Base-by-base conservation (phyloP, 2,113 vertebrate genomes). In the Sander vitreus region DNA sequence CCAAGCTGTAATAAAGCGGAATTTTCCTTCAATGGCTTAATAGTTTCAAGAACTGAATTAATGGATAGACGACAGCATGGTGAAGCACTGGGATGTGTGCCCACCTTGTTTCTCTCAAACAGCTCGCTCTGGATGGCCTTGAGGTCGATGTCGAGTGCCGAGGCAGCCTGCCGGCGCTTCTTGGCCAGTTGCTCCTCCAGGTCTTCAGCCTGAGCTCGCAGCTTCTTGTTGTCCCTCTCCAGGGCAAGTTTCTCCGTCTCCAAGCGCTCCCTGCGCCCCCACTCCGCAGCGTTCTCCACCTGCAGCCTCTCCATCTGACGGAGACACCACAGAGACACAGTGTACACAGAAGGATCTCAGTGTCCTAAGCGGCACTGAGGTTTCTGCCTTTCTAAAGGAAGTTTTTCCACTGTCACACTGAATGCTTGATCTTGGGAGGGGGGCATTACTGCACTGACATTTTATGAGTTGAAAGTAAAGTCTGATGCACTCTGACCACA, bases 211-310 rank as follows among this genome's bases (percentile, higher is more conserved):
- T 99, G 98, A 0, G 96, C 95, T 33, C 96, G 93, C 89, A 99
- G 96, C 89, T 99, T 99, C 95, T 99, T 99, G 92, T 99, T 99
- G 92, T 99, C 98, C 33, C 98, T 84, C 91, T 99, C 98, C 73
- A 99, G 95, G 60, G 96, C 97, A 83, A 99, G 96, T 85, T 99
- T 99, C 89, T 99, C 98, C 0, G 98, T 99, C 94, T 99, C 98
- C 85, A 99, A 91, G 3, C 98, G 95, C 94, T 99, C 98, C 5
- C 98, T 91, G 50, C 97, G 96, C 43, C 98, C 98, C 98, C 98
- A 99, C 90, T 99, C 98, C 0, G 97, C 97, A 0, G 98, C 97
- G 0, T 99, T 99, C 94, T 99, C 98, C 0, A 97, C 98, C 94
- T 99, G 98, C 79, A 99, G 95, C 73, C 97, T 90, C 92, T 99